These are phyloP conservation scores for Dyspetes luteomarginatus DNA, from an alignment of 2,888 invertebrate genomes.

Conservation along the genomic window DNA sequence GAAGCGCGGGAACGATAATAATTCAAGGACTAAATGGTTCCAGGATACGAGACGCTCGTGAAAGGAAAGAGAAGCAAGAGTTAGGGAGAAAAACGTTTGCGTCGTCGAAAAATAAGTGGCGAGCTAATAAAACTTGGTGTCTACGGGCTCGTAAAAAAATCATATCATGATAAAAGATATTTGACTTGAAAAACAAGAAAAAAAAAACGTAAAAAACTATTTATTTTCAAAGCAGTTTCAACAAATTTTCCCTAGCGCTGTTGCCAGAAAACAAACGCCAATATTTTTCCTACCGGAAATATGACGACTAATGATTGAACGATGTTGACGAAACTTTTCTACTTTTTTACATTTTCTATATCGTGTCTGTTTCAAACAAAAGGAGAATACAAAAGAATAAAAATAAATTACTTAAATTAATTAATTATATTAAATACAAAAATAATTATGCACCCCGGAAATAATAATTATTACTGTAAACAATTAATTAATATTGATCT, in stretches of 20 bases:
- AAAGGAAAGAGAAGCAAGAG: background rate
- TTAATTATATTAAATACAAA: too few relatives aligned
- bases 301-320: background rate
- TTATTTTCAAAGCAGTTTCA: background rate
- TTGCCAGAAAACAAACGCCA: background rate
- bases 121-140: background rate
- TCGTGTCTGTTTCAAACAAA: background rate
- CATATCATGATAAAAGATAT: background rate
- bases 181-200: background rate
- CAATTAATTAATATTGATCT: too few relatives aligned
- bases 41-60: background rate
- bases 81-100: background rate
- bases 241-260: background rate
- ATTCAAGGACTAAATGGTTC: slow-evolving; percentile 11
- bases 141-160: background rate
- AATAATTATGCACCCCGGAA: too few relatives aligned
- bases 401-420: too few relatives aligned
- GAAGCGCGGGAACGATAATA: slow-evolving; percentile 1
- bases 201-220: background rate
- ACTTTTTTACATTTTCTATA: background rate
- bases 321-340: background rate
- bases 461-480: too few relatives aligned
- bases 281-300: background rate
- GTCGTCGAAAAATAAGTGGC: slow-evolving; percentile 2
- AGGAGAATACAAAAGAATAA: too few relatives aligned